Evolutionary conservation across 2,888 invertebrate genomes (phyloP), one percentile per base, ranked within the genome.

Genomic region (Scaptomyza flava): DNA sequence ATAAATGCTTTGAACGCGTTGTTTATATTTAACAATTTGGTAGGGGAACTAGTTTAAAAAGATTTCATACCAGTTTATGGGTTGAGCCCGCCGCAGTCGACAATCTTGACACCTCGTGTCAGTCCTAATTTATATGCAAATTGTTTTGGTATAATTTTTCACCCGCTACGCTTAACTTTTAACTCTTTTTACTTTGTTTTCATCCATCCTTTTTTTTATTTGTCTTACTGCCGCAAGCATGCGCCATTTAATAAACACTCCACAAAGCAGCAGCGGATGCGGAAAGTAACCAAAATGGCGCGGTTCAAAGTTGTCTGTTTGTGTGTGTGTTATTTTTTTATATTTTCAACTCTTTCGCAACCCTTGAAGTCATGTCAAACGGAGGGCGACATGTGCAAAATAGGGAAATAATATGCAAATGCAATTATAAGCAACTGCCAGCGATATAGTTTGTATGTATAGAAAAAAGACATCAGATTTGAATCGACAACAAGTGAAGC

Each of bases 391-490:
- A 82, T 83, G 85, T 87, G 85, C 83, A 83, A 83, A 85, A 85
- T 78, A 85, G 70, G 77, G 68, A 87, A 87, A 87, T 87, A 87
- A 87, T 83, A 87, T 83, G 83, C 87, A 83, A 87, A 83, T 83
- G 87, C 87, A 83, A 83, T 83, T 83, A 83, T 85, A 80, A 83
- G 78, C 76, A 82, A 73, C 86, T 77, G 68, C 54, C 59, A 57
- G 65, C 72, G 76, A 77, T 75, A 50, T 27, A 23, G 23, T 23
- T 23, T 23, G 3, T 23, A 27, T 20, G 5, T 42, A 20, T 42
- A 78, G 68, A 53, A 76, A 66, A 56, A 66, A 73, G 72, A 72
- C 61, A 67, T 78, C 75, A 56, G 46, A 69, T 45, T 34, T 41
- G 34, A 52, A 59, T 60, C 48, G 53, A 50, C 61, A 50, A 45